phyloP scores from a whole-genome alignment of 2,797 vertebrate species.

The Carduelis carduelis region DNA sequence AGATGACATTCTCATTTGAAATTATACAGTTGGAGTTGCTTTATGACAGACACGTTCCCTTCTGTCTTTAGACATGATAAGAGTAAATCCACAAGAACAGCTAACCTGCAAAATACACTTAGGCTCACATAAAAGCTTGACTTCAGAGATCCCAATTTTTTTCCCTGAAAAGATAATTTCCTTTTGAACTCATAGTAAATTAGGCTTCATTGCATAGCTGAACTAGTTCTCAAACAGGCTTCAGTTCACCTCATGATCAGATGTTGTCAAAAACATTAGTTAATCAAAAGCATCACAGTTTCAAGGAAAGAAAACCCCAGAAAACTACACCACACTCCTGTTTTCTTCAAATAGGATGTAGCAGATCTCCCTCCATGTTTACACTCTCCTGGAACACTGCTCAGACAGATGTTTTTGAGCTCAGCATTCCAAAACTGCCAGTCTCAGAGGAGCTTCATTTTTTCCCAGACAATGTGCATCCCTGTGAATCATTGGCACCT shows the following conservation, averaged over 20 bases:
- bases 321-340: background rate
- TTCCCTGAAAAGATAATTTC: background rate
- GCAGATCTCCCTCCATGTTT: background rate
- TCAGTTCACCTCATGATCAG: background rate
- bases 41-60: background rate
- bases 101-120: slow-evolving; percentile 48
- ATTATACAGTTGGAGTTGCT: background rate
- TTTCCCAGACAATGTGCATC: background rate
- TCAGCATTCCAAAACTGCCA: background rate
- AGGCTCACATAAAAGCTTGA: slow-evolving; percentile 39
- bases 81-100: slow-evolving; percentile 47
- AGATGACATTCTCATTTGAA: slow-evolving; percentile 45
- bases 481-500: background rate
- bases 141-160: slow-evolving; percentile 20
- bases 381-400: background rate
- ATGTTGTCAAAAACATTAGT: background rate
- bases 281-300: background rate
- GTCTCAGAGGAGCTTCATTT: background rate
- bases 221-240: background rate
- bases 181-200: slow-evolving; percentile 60
- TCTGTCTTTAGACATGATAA: slow-evolving; percentile 30
- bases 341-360: background rate
- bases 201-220: slow-evolving; percentile 26
- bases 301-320: background rate
- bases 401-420: background rate